A percentile compares a stretch with the other conserved stretches of the same genome.
Conservation (phyloP, 2,888 invertebrate species). For the Zele albiditarsus region DNA sequence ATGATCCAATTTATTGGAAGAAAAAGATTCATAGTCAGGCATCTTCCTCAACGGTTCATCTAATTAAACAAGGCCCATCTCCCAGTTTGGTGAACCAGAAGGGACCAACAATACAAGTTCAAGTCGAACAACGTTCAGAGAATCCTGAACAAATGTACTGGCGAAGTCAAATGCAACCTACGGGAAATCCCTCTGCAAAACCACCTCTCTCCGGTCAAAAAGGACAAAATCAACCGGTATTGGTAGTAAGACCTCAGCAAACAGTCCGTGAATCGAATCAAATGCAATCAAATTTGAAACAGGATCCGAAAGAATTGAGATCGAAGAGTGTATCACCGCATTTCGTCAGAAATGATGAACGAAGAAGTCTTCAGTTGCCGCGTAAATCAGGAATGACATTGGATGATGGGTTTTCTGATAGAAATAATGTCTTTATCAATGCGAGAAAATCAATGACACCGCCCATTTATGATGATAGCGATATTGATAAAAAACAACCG, state of each 20-base stretch:
- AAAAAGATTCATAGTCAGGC: slow-evolving; percentile 47
- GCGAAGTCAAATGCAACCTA: slow-evolving; percentile 53
- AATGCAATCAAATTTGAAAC: slow-evolving; percentile 21
- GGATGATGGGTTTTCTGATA: slow-evolving; percentile 45
- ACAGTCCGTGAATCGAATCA: slow-evolving; percentile 57
- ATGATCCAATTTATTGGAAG: slow-evolving; percentile 48
- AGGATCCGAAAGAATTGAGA: slow-evolving; percentile 54
- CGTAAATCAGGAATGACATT: slow-evolving; percentile 29
- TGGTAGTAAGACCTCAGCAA: slow-evolving; percentile 67
- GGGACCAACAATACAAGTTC: slow-evolving; percentile 35
- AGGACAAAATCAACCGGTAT: slow-evolving; percentile 64
- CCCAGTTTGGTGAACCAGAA: slow-evolving; percentile 54
- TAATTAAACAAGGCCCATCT: slow-evolving; percentile 52
- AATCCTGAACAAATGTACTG: slow-evolving; percentile 55
- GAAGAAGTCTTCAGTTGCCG: slow-evolving; percentile 71
- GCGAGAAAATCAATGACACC: slow-evolving; percentile 49
- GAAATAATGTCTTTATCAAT: not conserved
- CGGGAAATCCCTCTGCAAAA: slow-evolving; percentile 56
- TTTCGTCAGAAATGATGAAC: slow-evolving; percentile 66
- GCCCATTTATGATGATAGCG: slow-evolving; percentile 55
- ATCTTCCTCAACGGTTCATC: slow-evolving; percentile 40
- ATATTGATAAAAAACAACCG: slow-evolving; percentile 51
- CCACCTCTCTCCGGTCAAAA: slow-evolving; percentile 64
- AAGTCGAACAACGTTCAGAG: slow-evolving; percentile 31
- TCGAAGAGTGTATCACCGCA: slow-evolving; percentile 74